These are phyloP conservation scores for Spilogale gracilis DNA, from an alignment of 2,113 vertebrate species.

Conservation along the genomic window DNA sequence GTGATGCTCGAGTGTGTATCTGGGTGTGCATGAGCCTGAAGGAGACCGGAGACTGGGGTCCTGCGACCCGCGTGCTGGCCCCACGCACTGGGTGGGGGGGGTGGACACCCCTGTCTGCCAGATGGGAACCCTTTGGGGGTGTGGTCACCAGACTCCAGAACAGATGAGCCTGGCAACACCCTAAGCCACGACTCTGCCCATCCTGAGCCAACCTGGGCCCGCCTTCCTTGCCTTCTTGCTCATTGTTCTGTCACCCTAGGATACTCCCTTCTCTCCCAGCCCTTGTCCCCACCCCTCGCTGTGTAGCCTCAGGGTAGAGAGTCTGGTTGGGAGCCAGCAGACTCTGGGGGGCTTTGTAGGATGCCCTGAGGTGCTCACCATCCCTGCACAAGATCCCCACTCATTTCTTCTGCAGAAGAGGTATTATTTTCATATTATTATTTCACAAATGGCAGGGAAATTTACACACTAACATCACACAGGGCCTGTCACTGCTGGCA, in stretches of 20 bases:
- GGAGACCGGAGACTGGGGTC: neutral
- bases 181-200: rapidly evolving
- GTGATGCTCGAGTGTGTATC: too few species aligned
- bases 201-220: neutral
- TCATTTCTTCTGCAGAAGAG: neutral
- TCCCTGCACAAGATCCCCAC: neutral
- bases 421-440: neutral
- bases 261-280: neutral
- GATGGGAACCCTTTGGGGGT: neutral
- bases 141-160: neutral
- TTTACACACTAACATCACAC: neutral
- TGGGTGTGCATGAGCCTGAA: neutral
- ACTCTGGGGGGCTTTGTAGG: neutral
- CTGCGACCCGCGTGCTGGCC: neutral
- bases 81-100: neutral
- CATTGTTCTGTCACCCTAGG: neutral
- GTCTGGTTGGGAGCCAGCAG: neutral
- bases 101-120: neutral
- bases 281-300: neutral
- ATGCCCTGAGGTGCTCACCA: neutral
- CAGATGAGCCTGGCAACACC: neutral
- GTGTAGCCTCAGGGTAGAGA: neutral
- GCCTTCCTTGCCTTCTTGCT: neutral
- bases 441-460: neutral
- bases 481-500: neutral